Conservation (phyloP, 2,888 invertebrate species). For the Ganaspis brasiliensis region DNA sequence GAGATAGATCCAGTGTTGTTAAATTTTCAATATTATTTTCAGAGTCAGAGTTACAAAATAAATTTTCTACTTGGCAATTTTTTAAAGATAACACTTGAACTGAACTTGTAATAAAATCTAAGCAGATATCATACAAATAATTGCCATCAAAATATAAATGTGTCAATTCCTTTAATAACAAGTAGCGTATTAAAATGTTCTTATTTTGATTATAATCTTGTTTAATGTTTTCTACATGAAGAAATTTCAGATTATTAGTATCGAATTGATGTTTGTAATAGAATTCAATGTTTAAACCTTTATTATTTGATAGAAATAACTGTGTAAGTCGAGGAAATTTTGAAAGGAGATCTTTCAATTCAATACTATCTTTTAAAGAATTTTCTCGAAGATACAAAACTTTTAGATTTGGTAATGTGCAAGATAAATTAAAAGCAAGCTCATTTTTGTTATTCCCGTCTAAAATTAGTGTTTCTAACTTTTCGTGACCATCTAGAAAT, state of each 20-base stretch:
- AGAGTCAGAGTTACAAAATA: background rate
- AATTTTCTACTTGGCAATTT: background rate
- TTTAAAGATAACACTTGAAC: too few relatives aligned
- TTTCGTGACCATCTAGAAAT: slow-evolving; percentile 29
- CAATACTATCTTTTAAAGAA: background rate
- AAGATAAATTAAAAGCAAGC: background rate
- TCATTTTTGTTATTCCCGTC: slow-evolving; percentile 3
- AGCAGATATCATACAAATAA: background rate
- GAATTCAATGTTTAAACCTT: background rate
- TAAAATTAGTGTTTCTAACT: slow-evolving; percentile 30
- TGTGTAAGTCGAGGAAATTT: background rate
- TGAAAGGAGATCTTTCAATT: background rate
- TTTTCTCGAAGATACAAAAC: slow-evolving; percentile 10
- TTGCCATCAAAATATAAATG: background rate
- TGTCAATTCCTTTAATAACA: too few relatives aligned
- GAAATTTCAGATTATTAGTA: background rate
- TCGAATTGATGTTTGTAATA: background rate
- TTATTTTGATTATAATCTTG: too few relatives aligned
- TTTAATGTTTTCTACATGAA: background rate
- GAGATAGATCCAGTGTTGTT: slow-evolving; percentile 16
- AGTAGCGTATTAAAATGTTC: too few relatives aligned
- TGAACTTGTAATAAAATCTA: background rate
- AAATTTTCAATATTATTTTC: slow-evolving; percentile 9
- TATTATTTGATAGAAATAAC: background rate
- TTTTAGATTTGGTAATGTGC: slow-evolving; percentile 8